Conservation (phyloP, 2,888 invertebrate genomes). For the Apamea sordens region DNA sequence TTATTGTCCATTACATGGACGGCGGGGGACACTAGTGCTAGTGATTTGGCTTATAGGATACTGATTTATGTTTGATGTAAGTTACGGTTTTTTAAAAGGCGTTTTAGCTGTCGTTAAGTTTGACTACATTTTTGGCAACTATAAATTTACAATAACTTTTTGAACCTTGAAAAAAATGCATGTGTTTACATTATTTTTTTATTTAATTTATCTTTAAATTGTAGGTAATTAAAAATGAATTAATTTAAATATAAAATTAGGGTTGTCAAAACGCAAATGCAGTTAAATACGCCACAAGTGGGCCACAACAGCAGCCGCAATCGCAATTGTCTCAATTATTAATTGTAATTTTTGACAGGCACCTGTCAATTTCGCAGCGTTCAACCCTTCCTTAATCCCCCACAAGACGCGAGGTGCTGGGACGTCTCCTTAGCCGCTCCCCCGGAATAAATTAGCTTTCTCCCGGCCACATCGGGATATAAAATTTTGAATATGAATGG, state of each 20-base stretch:
- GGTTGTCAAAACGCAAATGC: conserved; percentile 46
- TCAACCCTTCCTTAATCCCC: conserved; percentile 89
- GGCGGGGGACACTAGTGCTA: conserved; percentile 72
- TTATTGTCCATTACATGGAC: conserved; percentile 79
- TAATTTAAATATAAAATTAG: conserved; percentile 34
- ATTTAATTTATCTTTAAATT: background rate
- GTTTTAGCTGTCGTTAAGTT: background rate
- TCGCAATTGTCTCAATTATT: conserved; percentile 88
- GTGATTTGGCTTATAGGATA: conserved; percentile 62
- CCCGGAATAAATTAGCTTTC: conserved; percentile 94
- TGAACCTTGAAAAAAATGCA: background rate
- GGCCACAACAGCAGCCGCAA: conserved; percentile 69
- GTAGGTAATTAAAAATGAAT: conserved; percentile 6
- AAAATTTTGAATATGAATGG: conserved; percentile 97
- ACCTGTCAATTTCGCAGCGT: conserved; percentile 89
- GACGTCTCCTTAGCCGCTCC: conserved; percentile 87
- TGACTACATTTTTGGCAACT: background rate
- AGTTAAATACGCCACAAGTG: conserved; percentile 56
- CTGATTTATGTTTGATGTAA: conserved; percentile 52
- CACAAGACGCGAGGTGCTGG: conserved; percentile 87
- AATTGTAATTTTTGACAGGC: conserved; percentile 90
- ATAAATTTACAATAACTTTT: background rate
- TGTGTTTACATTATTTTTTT: background rate
- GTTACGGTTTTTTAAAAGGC: background rate
- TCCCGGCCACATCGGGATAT: conserved; percentile 93